These are phyloP conservation scores for Falco novaeseelandiae DNA, from an alignment of 2,797 vertebrate species.

Conservation along the genomic window DNA sequence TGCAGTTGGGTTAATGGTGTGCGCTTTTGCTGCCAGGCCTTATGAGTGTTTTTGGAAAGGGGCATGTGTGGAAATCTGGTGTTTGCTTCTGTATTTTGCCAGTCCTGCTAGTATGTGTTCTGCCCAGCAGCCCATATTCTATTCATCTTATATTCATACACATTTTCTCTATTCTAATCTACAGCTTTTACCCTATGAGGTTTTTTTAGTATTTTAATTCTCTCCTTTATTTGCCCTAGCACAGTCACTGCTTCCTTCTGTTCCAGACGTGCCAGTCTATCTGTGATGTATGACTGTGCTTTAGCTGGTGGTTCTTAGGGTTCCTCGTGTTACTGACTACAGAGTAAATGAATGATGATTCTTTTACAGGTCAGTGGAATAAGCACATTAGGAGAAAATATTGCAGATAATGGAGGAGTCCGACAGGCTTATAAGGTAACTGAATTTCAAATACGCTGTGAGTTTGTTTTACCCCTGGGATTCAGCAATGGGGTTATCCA, in stretches of 20 bases:
- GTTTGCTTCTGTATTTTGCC: background rate
- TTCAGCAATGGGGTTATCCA: background rate
- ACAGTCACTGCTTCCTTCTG: background rate
- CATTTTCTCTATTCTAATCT: background rate
- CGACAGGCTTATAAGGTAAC: slow-evolving; percentile 94
- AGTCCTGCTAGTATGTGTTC: background rate
- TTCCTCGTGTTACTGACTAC: background rate
- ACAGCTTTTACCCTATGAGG: background rate
- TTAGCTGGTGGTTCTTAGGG: background rate
- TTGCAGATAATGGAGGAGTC: slow-evolving; percentile 95
- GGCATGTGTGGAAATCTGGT: background rate
- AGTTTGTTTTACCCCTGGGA: background rate
- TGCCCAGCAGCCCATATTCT: background rate
- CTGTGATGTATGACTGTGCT: background rate
- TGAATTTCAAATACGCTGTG: background rate
- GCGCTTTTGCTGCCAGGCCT: background rate
- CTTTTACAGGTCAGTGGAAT: slow-evolving; percentile 90
- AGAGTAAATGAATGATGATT: background rate
- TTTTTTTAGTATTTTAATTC: background rate
- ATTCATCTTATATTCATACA: fast-evolving
- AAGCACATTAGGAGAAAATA: slow-evolving; percentile 96
- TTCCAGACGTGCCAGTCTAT: background rate
- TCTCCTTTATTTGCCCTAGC: background rate
- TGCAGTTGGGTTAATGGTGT: background rate
- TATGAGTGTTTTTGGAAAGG: background rate